phyloP scores from a whole-genome alignment of 2,888 invertebrate genomes.

The Automeris io region DNA sequence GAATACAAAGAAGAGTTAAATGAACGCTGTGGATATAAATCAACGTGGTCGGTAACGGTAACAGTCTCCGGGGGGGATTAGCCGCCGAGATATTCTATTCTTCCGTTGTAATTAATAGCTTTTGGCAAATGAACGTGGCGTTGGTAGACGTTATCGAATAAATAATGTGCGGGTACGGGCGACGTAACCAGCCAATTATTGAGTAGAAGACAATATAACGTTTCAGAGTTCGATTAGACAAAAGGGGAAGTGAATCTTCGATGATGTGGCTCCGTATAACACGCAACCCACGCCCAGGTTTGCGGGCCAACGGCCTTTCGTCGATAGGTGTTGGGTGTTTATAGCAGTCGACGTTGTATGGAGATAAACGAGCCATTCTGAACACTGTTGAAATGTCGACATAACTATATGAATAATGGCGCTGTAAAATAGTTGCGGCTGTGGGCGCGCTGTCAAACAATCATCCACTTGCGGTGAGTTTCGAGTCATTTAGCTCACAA shows the following conservation, averaged over 20 bases:
- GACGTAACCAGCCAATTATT: conserved; percentile 60
- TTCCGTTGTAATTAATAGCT: conserved; percentile 71
- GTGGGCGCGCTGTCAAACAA: conserved; percentile 27
- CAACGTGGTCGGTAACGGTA: conserved; percentile 71
- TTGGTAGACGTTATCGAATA: conserved; percentile 49
- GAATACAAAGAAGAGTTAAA: conserved; percentile 64
- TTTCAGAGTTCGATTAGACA: conserved; percentile 42
- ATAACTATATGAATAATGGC: conserved; percentile 38
- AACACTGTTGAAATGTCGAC: conserved; percentile 25
- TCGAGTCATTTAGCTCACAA: conserved; percentile 31
- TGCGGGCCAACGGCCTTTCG: conserved; percentile 60
- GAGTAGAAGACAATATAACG: conserved; percentile 49
- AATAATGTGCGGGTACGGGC: conserved; percentile 52
- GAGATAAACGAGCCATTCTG: conserved; percentile 31
- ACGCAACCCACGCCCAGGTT: conserved; percentile 53
- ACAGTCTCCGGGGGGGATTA: conserved; percentile 69
- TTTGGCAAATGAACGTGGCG: conserved; percentile 67
- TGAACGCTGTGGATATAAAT: conserved; percentile 67
- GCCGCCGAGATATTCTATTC: conserved; percentile 71
- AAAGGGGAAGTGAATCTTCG: conserved; percentile 44
- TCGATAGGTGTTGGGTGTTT: conserved; percentile 39
- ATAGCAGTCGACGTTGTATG: conserved; percentile 30
- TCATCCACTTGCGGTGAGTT: conserved; percentile 21
- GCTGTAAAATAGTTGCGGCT: conserved; percentile 20
- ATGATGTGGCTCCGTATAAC: conserved; percentile 46